phyloP scores from a whole-genome alignment of 2,113 vertebrate genomes.

The Chiloscyllium plagiosum region DNA sequence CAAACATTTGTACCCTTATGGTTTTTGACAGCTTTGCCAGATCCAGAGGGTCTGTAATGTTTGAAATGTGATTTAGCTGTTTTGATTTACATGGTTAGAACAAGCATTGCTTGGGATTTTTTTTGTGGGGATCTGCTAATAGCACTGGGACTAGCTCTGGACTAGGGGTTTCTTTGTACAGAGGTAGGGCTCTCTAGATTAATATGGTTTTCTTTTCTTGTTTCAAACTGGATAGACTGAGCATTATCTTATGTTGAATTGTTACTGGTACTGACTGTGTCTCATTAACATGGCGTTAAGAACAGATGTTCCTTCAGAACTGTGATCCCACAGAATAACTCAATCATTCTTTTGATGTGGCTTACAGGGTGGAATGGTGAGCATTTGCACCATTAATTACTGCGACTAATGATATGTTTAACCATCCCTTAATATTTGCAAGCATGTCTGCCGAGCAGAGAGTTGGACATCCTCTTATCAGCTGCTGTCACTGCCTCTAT shows the following conservation, averaged over 20 bases:
- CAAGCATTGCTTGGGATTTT: neutral
- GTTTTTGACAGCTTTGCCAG: no score
- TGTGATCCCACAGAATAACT: neutral
- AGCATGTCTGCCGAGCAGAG: neutral
- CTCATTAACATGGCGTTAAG: neutral
- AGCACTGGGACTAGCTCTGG: no score
- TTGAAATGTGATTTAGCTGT: neutral
- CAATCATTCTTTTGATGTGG: neutral
- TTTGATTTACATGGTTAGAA: neutral
- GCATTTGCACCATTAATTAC: neutral
- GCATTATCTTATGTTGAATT: neutral
- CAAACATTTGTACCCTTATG: no score
- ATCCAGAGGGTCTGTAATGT: no score
- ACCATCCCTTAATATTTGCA: neutral
- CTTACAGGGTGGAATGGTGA: neutral
- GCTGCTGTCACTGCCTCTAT: neutral
- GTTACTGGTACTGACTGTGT: neutral
- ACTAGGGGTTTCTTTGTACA: neutral
- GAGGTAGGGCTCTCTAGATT: neutral
- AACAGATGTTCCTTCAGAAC: neutral
- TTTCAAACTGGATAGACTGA: neutral
- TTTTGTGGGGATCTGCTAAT: no score
- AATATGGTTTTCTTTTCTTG: neutral
- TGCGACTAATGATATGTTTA: neutral
- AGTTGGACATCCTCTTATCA: neutral